Conservation (phyloP, 2,113 vertebrate genomes). For the Mesembrinibis cayennensis region DNA sequence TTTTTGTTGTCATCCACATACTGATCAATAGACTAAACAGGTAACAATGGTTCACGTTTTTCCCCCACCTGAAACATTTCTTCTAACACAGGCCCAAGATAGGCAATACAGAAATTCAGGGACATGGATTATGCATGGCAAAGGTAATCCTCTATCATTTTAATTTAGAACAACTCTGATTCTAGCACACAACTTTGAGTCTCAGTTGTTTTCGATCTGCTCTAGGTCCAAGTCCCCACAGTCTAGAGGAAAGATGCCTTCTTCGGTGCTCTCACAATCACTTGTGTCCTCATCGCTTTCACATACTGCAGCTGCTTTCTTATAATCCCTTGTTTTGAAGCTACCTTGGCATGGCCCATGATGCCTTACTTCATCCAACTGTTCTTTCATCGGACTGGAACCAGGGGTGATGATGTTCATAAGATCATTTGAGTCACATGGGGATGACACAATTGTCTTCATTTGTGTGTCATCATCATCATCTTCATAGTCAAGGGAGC, state of each 20-base stretch:
- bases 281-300: constrained; percentile 71
- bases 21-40: constrained; percentile 58
- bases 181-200: constrained; percentile 20
- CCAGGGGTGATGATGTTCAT: constrained; percentile 60
- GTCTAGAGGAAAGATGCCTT: constrained; percentile 68
- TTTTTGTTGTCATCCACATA: constrained; percentile 21
- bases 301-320: constrained; percentile 30
- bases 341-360: background rate
- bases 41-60: constrained; percentile 42
- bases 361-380: constrained; percentile 48
- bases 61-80: constrained; percentile 45
- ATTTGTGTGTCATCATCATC: constrained; percentile 70
- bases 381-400: constrained; percentile 67
- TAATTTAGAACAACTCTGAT: constrained; percentile 51
- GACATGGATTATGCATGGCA: constrained; percentile 71
- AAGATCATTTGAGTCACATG: constrained; percentile 71
- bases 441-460: constrained; percentile 76
- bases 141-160: constrained; percentile 67
- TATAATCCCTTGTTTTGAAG: constrained; percentile 55
- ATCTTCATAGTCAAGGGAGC: constrained; percentile 78
- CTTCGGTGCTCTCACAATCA: constrained; percentile 73
- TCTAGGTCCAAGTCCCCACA: constrained; percentile 78
- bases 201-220: constrained; percentile 80
- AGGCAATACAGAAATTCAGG: constrained; percentile 60
- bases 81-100: constrained; percentile 55